Evolutionary conservation across 2,888 invertebrate species (phyloP).

Genomic region (Phortica magna): DNA sequence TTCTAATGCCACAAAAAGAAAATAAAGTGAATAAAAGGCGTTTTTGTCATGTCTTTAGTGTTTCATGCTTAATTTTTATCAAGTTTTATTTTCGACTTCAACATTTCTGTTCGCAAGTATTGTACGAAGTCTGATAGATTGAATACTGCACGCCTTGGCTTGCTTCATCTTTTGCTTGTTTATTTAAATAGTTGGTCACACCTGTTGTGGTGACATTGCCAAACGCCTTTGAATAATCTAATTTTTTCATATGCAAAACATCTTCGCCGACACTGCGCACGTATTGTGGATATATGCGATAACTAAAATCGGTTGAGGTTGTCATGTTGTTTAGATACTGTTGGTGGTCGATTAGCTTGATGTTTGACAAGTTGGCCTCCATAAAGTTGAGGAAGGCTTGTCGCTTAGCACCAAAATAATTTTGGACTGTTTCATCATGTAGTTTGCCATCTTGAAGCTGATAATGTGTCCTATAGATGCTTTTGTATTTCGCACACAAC

Average conservation of each 20-base stretch:
- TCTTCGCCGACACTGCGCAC: background rate
- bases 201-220: constrained; percentile 15
- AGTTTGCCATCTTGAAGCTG: background rate
- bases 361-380: background rate
- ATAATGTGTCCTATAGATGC: constrained; percentile 19
- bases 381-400: constrained; percentile 7
- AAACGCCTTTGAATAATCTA: background rate
- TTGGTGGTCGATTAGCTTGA: constrained; percentile 1
- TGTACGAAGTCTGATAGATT: constrained; percentile 5
- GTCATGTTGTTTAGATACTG: background rate
- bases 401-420: background rate
- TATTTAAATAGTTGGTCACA: background rate
- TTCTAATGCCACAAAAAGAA: no score
- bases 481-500: background rate
- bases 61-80: no score
- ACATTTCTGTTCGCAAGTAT: background rate
- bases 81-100: background rate
- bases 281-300: constrained; percentile 1
- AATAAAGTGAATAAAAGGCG: no score
- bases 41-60: no score
- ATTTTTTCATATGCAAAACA: background rate
- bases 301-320: constrained; percentile 6
- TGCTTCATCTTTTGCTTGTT: background rate
- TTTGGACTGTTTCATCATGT: background rate
- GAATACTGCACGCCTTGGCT: background rate